A percentile compares a stretch with the other conserved stretches of the same genome.
phyloP scores from a whole-genome alignment of 2,888 invertebrate species.

The Didymodactylos carnosus region DNA sequence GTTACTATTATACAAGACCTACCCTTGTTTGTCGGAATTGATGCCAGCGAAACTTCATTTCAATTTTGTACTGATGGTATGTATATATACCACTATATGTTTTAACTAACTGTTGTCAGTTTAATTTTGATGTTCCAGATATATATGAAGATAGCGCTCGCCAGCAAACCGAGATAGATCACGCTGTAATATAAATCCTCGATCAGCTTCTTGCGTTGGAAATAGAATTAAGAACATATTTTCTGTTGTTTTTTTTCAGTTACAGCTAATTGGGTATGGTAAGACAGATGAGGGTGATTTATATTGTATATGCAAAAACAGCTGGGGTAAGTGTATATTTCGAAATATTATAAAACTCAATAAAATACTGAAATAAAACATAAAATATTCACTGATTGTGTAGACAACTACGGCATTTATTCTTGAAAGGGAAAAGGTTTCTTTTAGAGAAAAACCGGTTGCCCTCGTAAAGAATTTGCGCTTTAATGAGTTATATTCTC shows the following conservation, averaged over 20 bases:
- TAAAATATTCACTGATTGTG: no score
- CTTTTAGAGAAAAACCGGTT: no score
- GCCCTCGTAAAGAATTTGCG: no score
- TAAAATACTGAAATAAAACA: no score
- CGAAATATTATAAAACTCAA: no score
- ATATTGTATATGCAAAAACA: not conserved
- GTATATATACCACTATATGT: not conserved
- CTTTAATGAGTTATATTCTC: no score
- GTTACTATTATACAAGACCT: not conserved
- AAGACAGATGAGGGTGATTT: not conserved
- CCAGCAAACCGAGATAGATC: not conserved
- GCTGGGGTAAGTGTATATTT: not conserved
- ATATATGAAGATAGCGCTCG: not conserved
- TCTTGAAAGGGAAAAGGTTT: no score
- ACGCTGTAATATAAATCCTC: no score
- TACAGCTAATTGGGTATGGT: not conserved
- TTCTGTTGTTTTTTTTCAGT: not conserved
- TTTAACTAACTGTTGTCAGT: no score
- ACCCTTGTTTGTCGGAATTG: not conserved
- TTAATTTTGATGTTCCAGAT: not conserved
- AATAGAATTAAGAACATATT: not conserved
- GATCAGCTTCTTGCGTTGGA: no score
- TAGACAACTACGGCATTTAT: no score
- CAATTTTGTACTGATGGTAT: not conserved
- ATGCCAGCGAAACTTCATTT: not conserved